A percentile compares a stretch with the other conserved stretches of the same genome.
Conservation (phyloP, 2,888 invertebrate genomes). For the Allophyes oxyacanthae region DNA sequence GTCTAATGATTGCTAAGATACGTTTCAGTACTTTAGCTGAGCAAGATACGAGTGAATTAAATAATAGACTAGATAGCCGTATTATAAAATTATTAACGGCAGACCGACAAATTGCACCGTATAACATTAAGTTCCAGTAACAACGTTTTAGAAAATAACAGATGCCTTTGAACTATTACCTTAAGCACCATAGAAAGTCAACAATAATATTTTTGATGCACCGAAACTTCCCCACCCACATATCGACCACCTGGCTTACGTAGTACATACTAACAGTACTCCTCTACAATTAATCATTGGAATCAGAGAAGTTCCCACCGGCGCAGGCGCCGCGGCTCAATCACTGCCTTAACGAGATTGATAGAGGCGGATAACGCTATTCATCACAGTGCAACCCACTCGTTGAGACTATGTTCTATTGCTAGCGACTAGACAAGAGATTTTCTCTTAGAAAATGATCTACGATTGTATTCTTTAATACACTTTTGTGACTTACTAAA, state of each 20-base stretch:
- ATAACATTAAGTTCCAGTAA: too few relatives aligned
- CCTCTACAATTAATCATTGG: slow-evolving; percentile 64
- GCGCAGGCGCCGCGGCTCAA: slow-evolving; percentile 65
- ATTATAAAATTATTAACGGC: too few relatives aligned
- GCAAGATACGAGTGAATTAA: not conserved
- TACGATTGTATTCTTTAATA: too few relatives aligned
- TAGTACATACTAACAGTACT: slow-evolving; percentile 40
- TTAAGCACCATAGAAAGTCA: too few relatives aligned
- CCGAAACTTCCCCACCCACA: slow-evolving; percentile 44
- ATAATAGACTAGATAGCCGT: too few relatives aligned
- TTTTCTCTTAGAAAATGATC: not conserved
- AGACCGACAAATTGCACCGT: too few relatives aligned
- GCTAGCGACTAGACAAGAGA: slow-evolving; percentile 14
- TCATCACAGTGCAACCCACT: slow-evolving; percentile 56
- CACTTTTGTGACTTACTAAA: too few relatives aligned
- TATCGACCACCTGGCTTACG: slow-evolving; percentile 53
- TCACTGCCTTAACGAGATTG: slow-evolving; percentile 63
- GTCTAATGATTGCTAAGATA: slow-evolving; percentile 4
- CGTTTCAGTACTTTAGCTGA: not conserved
- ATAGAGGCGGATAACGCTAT: slow-evolving; percentile 68
- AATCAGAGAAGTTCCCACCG: slow-evolving; percentile 65
- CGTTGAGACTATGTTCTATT: slow-evolving; percentile 21
- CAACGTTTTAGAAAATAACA: slow-evolving; percentile 1
- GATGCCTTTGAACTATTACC: slow-evolving; percentile 8
- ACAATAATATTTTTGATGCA: slow-evolving; percentile 22